phyloP scores from a whole-genome alignment of 2,797 vertebrate genomes.

The Masticophis lateralis region DNA sequence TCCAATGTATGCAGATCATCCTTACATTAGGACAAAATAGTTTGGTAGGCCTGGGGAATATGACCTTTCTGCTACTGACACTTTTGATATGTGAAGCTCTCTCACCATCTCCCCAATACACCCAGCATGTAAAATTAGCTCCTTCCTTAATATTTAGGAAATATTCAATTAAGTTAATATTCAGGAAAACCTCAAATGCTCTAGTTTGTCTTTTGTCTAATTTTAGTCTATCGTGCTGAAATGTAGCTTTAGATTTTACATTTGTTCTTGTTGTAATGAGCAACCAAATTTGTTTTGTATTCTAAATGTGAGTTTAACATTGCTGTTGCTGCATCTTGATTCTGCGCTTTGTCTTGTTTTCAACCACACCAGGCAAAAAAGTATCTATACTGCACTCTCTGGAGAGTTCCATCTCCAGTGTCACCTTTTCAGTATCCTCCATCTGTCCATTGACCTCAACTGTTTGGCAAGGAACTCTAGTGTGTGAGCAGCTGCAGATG shows the following conservation, averaged over 20 bases:
- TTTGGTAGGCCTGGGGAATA: not conserved
- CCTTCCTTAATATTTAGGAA: not conserved
- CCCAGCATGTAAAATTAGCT: not conserved
- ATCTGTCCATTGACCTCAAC: not conserved
- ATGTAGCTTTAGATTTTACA: not conserved
- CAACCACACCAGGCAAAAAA: not conserved
- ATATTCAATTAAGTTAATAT: not conserved
- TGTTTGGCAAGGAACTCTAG: not conserved
- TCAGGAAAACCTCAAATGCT: not conserved
- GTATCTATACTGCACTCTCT: not conserved
- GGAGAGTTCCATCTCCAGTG: not conserved
- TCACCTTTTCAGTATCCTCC: not conserved
- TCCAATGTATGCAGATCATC: not conserved
- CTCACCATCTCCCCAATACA: not conserved
- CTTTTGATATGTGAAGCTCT: not conserved
- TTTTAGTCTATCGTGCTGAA: not conserved
- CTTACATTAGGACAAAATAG: not conserved
- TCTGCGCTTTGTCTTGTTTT: not conserved
- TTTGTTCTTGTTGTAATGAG: not conserved
- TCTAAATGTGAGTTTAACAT: not conserved
- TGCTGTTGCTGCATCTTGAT: not conserved
- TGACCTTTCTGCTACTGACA: not conserved
- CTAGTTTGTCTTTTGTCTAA: not conserved
- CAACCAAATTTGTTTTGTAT: not conserved
- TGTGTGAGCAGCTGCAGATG: not conserved